phyloP scores from a whole-genome alignment of 2,113 vertebrate species.

The Microtus richardsoni region DNA sequence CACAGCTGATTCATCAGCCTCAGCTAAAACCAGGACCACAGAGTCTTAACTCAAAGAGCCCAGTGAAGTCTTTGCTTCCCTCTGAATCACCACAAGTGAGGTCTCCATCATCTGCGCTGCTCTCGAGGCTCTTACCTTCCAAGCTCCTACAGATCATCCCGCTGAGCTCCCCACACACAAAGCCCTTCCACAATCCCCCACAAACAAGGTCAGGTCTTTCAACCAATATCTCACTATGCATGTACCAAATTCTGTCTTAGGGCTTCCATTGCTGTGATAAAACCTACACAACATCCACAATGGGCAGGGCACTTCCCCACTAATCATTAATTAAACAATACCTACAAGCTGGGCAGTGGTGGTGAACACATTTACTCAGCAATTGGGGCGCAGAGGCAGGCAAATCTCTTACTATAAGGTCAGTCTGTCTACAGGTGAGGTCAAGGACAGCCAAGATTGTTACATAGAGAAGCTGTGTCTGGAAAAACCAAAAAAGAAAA shows the following conservation, averaged over 20 bases:
- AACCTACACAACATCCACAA: background rate
- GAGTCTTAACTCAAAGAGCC: background rate
- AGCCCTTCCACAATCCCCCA: background rate
- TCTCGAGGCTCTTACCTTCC: background rate
- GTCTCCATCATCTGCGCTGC: background rate
- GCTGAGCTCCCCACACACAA: background rate
- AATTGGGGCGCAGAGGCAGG: too few relatives aligned
- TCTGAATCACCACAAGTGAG: too few relatives aligned
- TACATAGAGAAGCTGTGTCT: too few relatives aligned
- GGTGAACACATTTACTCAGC: too few relatives aligned
- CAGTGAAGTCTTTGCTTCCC: background rate
- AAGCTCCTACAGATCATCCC: background rate
- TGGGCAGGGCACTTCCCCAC: too few relatives aligned
- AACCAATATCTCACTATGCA: background rate
- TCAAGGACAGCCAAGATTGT: too few relatives aligned
- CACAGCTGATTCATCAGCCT: background rate
- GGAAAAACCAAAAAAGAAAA: too few relatives aligned
- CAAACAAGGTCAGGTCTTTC: background rate
- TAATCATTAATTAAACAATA: too few relatives aligned
- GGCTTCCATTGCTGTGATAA: background rate
- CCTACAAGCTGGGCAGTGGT: too few relatives aligned
- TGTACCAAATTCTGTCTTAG: background rate
- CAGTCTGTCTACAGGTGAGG: too few relatives aligned
- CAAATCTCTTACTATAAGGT: too few relatives aligned
- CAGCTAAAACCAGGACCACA: background rate